A percentile compares a stretch with the other conserved stretches of the same genome.
Conservation (phyloP, 2,888 invertebrate species). For the Galerucella calmariensis region DNA sequence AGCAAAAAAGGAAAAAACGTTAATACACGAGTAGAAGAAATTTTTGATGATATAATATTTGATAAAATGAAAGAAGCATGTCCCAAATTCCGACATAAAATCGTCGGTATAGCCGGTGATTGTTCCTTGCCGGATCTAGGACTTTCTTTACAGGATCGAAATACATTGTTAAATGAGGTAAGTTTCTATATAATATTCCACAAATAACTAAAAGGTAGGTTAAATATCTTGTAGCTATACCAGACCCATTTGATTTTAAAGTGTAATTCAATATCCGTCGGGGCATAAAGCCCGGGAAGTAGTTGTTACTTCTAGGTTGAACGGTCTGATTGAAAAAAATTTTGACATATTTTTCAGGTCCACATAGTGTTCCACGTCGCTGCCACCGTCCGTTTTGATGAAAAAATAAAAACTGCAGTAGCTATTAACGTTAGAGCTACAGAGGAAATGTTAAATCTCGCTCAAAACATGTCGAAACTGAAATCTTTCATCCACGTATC, state of each 20-base stretch:
- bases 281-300: too few species aligned
- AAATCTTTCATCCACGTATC: constrained; percentile 71
- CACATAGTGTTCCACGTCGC: constrained; percentile 70
- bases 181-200: background rate
- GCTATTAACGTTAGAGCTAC: constrained; percentile 80
- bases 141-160: constrained; percentile 69
- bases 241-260: background rate
- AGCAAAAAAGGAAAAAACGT: constrained; percentile 73
- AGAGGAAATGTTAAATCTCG: constrained; percentile 73
- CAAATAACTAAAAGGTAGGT: background rate
- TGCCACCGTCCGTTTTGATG: constrained; percentile 76
- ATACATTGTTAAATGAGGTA: constrained; percentile 54
- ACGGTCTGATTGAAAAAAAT: too few species aligned
- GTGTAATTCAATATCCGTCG: background rate
- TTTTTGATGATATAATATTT: constrained; percentile 76
- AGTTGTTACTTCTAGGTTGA: too few species aligned
- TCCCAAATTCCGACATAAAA: constrained; percentile 73
- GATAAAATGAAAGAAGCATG: constrained; percentile 67
- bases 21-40: constrained; percentile 73
- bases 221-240: too few species aligned
- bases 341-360: constrained; percentile 57
- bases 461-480: constrained; percentile 73
- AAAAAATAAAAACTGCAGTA: constrained; percentile 77
- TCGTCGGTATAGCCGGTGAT: constrained; percentile 70
- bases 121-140: constrained; percentile 72